phyloP scores from a whole-genome alignment of 2,797 vertebrate species.

The Hybognathus amarus region DNA sequence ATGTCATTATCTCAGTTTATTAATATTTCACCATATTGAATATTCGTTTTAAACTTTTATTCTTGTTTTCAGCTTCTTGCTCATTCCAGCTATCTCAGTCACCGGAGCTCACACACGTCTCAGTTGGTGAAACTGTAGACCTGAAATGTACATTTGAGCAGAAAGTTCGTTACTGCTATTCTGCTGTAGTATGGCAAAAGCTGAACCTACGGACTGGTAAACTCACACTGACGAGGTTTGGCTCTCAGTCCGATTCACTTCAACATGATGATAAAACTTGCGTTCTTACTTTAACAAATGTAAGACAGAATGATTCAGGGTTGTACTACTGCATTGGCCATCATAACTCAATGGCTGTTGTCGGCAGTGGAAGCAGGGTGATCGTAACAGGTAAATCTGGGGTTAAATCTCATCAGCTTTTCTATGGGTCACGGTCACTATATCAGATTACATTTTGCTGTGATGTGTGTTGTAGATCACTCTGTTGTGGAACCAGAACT shows the following conservation, averaged over 20 bases:
- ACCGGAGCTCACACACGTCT: background rate
- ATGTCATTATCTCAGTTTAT: background rate
- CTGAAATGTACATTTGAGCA: conserved; percentile 32
- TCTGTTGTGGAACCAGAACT: background rate
- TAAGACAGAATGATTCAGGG: conserved; percentile 37
- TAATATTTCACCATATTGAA: background rate
- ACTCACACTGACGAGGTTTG: fast-evolving
- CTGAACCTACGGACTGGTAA: conserved; percentile 34
- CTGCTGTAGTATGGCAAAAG: conserved; percentile 27
- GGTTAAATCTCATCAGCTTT: background rate
- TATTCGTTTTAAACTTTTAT: background rate
- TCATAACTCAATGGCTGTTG: fast-evolving
- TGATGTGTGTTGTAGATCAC: conserved; percentile 20
- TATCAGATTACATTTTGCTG: background rate
- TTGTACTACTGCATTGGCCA: conserved; percentile 41
- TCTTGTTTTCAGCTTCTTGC: conserved; percentile 28
- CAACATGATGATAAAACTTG: background rate
- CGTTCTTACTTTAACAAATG: background rate
- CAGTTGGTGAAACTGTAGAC: background rate
- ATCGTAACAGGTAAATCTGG: conserved; percentile 49
- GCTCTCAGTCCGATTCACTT: fast-evolving
- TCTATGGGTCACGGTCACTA: background rate
- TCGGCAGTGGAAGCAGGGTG: conserved; percentile 51
- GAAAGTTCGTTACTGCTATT: background rate
- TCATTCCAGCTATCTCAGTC: background rate